phyloP scores from a whole-genome alignment of 37 sponge, comb jelly and placozoan species.

The Petrosia ficiformis region DNA sequence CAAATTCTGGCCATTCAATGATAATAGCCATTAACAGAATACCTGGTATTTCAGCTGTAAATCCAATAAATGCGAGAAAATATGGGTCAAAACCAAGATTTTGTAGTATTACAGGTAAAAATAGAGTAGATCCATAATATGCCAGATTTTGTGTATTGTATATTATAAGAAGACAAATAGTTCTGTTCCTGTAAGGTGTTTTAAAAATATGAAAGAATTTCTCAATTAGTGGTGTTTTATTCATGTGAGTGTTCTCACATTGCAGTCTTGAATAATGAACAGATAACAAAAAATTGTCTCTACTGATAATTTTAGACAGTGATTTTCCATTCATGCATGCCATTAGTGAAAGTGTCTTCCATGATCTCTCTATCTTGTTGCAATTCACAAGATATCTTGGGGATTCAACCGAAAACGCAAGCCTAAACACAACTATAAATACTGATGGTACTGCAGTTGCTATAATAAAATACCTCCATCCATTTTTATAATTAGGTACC shows the following conservation, averaged over 20 bases:
- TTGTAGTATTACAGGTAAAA: constrained; percentile 29
- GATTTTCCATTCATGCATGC: neutral
- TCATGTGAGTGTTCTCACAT: neutral
- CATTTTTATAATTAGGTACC: constrained; percentile 38
- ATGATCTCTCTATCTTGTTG: neutral
- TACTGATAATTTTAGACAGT: neutral
- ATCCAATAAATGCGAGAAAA: constrained; percentile 34
- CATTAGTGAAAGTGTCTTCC: neutral
- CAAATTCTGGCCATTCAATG: constrained; percentile 54
- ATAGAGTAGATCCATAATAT: constrained; percentile 26
- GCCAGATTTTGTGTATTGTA: neutral
- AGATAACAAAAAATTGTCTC: neutral
- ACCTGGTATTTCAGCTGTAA: constrained; percentile 56
- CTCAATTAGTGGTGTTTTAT: neutral
- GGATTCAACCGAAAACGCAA: constrained; percentile 27
- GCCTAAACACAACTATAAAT: neutral
- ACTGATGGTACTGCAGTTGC: constrained; percentile 23
- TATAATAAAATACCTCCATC: constrained; percentile 36
- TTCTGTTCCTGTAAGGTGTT: constrained; percentile 22
- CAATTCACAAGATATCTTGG: constrained; percentile 33
- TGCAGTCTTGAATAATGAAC: neutral
- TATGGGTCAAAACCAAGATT: constrained; percentile 24
- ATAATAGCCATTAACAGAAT: constrained; percentile 53
- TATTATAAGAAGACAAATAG: constrained; percentile 21
- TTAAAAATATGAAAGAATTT: constrained; percentile 25